Base-by-base conservation (phyloP, 2,797 vertebrate genomes). In the Pipistrellus pipistrellus region DNA sequence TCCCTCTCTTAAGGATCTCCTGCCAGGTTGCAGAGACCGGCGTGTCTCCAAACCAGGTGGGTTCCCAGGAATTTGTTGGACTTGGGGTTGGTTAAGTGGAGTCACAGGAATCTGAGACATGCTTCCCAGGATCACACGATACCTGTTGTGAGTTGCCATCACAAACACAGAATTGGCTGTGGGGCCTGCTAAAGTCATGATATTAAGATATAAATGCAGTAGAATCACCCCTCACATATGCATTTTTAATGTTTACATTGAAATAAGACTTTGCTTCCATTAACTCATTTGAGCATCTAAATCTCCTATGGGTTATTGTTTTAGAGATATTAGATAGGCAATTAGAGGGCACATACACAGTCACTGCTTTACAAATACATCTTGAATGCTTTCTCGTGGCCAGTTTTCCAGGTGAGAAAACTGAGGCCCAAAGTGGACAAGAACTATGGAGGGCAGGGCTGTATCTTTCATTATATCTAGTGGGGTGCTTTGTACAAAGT, bases 1-100 rank as follows among this genome's bases (percentile, higher is more conserved):
- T 80, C 66, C 86, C 15, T 96, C 88, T 84, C 82, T 97, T 20
- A 86, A 51, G 62, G 7, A 14, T 71, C 51, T 91, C 59, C 44
- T 27, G 1, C 20, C 23, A 41, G 32, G 53, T n/a, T 11, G 73
- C 8, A 3, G 9, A 9, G 7, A 35, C 10, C 35, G 8, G 44
- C 11, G 3, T 0, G 75, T 13, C 27, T 59, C 1, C 6, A 14
- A 14, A 57, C 30, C 25, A 1, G 23, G 21, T 46, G 7, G 83
- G 66, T 83, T 90, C 12, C 66, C 91, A 59, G 81, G 48, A 87
- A 88, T 30, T 10, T 44, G 1, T 0, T 72, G 71, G 59, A 86
- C 18, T 55, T 85, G 94, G 17, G 85, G 35, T 30, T 91, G 90
- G 48, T 41, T 51, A 80, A 23, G 4, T 66, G 84, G 35, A 75